Base-by-base conservation (phyloP, 2,113 vertebrate species). In the Lophius piscatorius region DNA sequence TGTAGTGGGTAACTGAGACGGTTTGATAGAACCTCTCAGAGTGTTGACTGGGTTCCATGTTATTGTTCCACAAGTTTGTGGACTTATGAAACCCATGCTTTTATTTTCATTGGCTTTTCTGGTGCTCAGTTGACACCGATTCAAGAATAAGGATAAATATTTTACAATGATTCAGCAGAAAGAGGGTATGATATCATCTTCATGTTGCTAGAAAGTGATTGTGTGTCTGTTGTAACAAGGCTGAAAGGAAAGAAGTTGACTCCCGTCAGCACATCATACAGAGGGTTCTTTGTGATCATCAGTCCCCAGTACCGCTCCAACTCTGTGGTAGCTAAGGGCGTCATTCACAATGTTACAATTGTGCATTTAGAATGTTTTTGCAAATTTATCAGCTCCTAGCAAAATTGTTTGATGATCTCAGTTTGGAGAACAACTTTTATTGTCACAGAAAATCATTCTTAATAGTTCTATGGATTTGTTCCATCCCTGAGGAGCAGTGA, bases 191-290 rank as follows among this genome's bases (percentile, higher is more conserved):
- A n/a, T n/a, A 12, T 31, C 46, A 9, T 63, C 35, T 54, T 47
- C 35, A 60, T 28, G 14, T 62, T 60, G 46, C 59, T 69, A 73
- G 61, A 57, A 49, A 73, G 61, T 28, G 46, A 75, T 74, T 59
- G 35, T 57, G 54, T 36, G 45, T 56, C 51, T 22, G 42, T 71
- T 81, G 24, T 60, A 67, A 51, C 28, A 20, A 69, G 67, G 54
- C 39, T 68, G 59, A 78, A 84, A 72, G 78, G 76, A 78, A 68
- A 54, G 58, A 54, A 70, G 54, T 66, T 69, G 44, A 40, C 17
- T 48, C 29, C 41, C 75, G 74, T 78, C 71, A 78, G 56, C 50
- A 24, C 42, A 41, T 34, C 65, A 60, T 70, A 87, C 72, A 84
- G 68, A 67, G 73, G 18, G 38, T 7, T 57, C 69, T 82, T 71